Evolutionary conservation across 2,113 vertebrate species (phyloP), one percentile per base, ranked within the genome.

Genomic region (Lepidothrix coronata): DNA sequence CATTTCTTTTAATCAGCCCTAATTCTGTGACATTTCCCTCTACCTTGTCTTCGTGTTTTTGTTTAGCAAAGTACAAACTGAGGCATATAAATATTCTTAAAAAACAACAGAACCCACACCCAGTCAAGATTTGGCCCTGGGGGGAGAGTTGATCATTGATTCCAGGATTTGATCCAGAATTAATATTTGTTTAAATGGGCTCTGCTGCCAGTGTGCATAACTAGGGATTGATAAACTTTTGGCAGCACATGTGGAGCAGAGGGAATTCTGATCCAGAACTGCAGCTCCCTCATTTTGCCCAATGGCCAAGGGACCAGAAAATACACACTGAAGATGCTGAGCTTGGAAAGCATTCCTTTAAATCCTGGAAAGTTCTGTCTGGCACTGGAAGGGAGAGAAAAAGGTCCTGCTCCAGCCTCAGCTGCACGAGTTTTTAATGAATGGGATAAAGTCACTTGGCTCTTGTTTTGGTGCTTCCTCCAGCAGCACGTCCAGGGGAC

Each of bases 221-320:
- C 27, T 75, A 18, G 8, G 30, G 84, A 23, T 68, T 79, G 75
- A 19, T 2, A 31, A 81, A 84, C 35, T 46, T 65, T 33, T 54
- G 91, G 93, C 20, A 65, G 84, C 39, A 28, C 37, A 48, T 5
- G 2, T 58, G n/a, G 23, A 81, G 51, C 85, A 71, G 39, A 80
- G 76, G 95, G 93, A 95, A 72, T 35, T 94, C 77, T 94, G 67
- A 81, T 81, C 93, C 89, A 19, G 35, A 74, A 35, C 66, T 67
- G 85, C 84, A 63, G 41, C 48, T 23, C 39, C 83, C 82, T 91
- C 86, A 48, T 28, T 89, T 67, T 88, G 85, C 85, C 89, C 80
- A 51, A 7, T 12, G 77, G 55, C 67, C 67, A n/a, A 51, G 15
- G 0, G 1, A 88, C 87, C 74, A 81, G 78, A 95, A 95, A 93